A percentile compares a stretch with the other conserved stretches of the same genome.
phyloP scores from a whole-genome alignment of 2,797 vertebrate genomes.

The Pithecia hirsuta region DNA sequence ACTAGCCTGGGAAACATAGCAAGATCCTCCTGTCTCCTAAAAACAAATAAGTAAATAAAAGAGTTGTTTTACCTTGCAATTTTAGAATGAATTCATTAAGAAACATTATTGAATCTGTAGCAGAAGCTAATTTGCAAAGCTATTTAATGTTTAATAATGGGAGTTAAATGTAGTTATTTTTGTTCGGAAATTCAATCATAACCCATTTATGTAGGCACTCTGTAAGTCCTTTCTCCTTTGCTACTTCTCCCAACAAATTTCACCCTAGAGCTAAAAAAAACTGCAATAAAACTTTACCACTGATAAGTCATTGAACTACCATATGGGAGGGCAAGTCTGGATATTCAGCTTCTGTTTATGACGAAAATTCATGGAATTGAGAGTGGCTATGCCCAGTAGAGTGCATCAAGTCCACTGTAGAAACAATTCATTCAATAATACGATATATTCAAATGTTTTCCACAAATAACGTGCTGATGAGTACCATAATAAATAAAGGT shows the following conservation, averaged over 20 bases:
- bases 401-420: background rate
- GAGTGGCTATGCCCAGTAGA: background rate
- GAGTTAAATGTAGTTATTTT: background rate
- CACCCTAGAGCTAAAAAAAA: background rate
- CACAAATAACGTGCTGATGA: background rate
- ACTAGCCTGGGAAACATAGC: too few relatives aligned
- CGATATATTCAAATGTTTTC: background rate
- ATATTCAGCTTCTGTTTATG: background rate
- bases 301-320: background rate
- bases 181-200: background rate
- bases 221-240: too few relatives aligned
- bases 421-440: background rate
- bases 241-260: background rate
- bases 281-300: background rate
- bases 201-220: too few relatives aligned
- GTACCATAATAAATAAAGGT: background rate
- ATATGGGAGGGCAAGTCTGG: background rate
- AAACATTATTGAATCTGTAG: background rate
- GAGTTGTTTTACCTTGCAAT: background rate
- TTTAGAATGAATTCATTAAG: background rate
- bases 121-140: constrained; percentile 15
- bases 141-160: background rate
- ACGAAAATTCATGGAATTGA: background rate
- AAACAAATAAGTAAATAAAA: too few relatives aligned
- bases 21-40: too few relatives aligned